Base-by-base conservation (phyloP, 2,797 vertebrate species). In the Poeciliopsis paucimaculata region DNA sequence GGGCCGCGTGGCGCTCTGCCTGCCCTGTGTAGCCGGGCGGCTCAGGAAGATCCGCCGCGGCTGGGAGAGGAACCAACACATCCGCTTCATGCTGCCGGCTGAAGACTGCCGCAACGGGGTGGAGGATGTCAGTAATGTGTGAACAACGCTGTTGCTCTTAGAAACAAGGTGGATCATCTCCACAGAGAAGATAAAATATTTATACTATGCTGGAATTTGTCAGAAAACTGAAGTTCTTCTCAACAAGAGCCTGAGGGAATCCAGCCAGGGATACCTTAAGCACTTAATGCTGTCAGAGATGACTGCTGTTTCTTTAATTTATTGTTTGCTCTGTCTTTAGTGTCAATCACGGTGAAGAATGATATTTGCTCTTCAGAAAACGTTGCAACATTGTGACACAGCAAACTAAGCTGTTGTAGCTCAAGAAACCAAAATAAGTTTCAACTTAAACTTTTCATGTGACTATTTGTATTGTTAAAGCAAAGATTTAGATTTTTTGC, bases 21-120 rank as follows among this genome's bases (percentile, higher is more conserved):
- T 96, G 74, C 97, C 97, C 64, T 98, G 97, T 84, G 9, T 96
- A 77, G 86, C 86, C 8, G 55, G 16, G 13, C 96, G 93, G 77
- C 97, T 98, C 46, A 0, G 57, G 60, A 88, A 70, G 72, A 97
- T 98, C 94, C 96, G 97, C 75, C 95, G 96, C 28, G 97, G 97
- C 91, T 97, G 97, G 97, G 97, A 98, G 90, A 94, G 87, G 84
- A 93, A 86, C 80, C 78, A 82, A 0, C 86, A 90, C 55, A 79
- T 93, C 79, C 90, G 91, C 64, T 95, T 93, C 89, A 70, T 39
- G 4, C 85, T 91, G 85, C 87, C 87, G 2, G 72, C 76, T 0
- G 86, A 90, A 2, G 73, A 79, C 75, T 71, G 76, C 77, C 7
- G 5, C 80, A 88, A 84, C 31, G 87, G 90, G 64, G 45, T 77